Base-by-base conservation (phyloP, 2,888 invertebrate species). In the Chymomyza caudatula region DNA sequence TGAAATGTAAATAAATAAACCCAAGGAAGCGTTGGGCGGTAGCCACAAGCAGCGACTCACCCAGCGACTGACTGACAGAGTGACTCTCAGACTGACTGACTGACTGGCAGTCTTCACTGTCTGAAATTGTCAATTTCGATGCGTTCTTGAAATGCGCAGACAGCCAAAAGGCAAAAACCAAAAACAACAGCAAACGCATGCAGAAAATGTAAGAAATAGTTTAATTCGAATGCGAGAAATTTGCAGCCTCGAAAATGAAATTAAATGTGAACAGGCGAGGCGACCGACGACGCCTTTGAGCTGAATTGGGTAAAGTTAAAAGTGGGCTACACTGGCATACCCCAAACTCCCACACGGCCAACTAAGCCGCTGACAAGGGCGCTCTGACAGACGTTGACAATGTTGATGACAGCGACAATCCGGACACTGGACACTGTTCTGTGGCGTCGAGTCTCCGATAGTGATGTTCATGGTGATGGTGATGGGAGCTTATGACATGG, bases 251-350 rank as follows among this genome's bases (percentile, higher is more conserved):
- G 20, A 20, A 51, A 51, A 51, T 20, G 51, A 51, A 51, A 51
- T 51, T 51, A 51, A 51, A 17, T 51, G 51, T 13, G 20, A 20
- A 47, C 17, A 37, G 11, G 37, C 19, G 47, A 17, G 6, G 17
- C 15, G n/a, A 25, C 53, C 23, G 22, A 52, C 19, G 52, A 22
- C 52, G 19, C 8, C 15, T 15, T n/a, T 8, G 17, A 15, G 20
- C 49, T 43, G 49, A 17, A 13, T 47, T 17, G 53, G 29, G 11
- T 4, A 15, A 23, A 29, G 42, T 29, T 23, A 15, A 63, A 63
- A 8, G 29, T 63, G 56, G 51, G 22, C 57, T 57, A 62, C 22
- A 49, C 63, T 37, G 47, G 15, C 19, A 49, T n/a, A n/a, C n/a
- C 19, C 37, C 54, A 5, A 20, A 37, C n/a, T n/a, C 19, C 17